Percentiles rank a stretch among this genome's conserved stretches.
phyloP scores from a whole-genome alignment of 2,113 vertebrate genomes.

The Girardinichthys multiradiatus region DNA sequence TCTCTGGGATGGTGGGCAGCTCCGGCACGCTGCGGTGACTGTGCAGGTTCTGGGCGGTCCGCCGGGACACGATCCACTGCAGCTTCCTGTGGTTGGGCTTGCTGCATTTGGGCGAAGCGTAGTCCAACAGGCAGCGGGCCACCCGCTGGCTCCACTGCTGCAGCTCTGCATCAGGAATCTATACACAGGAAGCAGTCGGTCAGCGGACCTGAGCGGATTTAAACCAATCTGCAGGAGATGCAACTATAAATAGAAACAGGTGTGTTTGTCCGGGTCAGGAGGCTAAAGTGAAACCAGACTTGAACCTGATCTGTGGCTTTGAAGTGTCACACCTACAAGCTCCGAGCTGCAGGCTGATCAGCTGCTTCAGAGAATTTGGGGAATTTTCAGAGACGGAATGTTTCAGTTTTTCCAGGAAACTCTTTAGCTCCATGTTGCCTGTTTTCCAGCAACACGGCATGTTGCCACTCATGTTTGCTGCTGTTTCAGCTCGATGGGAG shows the following conservation, averaged over 20 bases:
- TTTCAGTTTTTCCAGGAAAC: neutral
- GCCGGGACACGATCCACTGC: constrained; percentile 95
- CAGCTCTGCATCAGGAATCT: constrained; percentile 90
- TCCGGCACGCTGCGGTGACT: constrained; percentile 91
- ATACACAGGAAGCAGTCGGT: constrained; percentile 54
- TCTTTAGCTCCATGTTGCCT: too few species aligned
- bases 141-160: constrained; percentile 90
- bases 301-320: constrained; percentile 14
- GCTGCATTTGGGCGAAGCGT: constrained; percentile 94
- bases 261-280: neutral
- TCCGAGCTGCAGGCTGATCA: too few species aligned
- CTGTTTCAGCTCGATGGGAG: too few species aligned
- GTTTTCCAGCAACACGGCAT: too few species aligned
- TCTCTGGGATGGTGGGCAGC: constrained; percentile 94
- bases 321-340: too few species aligned
- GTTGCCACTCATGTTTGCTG: too few species aligned
- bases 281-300: too few species aligned
- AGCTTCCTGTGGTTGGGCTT: constrained; percentile 93
- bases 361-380: rapidly evolving
- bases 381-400: neutral
- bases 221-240: too few species aligned
- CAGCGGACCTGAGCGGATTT: too few species aligned
- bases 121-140: constrained; percentile 90
- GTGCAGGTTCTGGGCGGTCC: constrained; percentile 93
- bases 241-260: constrained; percentile 15